phyloP scores from a whole-genome alignment of 2,113 vertebrate genomes.

The Orycteropus afer region DNA sequence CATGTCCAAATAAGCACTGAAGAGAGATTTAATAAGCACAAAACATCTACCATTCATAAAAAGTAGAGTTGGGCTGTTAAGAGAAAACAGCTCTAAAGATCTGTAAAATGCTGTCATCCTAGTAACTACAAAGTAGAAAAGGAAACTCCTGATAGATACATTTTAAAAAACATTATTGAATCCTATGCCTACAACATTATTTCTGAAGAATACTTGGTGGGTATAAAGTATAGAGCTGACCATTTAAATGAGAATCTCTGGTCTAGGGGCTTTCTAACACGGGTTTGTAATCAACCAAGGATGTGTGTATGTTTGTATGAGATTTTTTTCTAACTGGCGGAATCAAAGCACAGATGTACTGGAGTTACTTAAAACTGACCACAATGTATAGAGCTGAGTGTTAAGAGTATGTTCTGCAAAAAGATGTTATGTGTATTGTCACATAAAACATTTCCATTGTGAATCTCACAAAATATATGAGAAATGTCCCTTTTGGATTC shows the following conservation, averaged over 20 bases:
- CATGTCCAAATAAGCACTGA: constrained; percentile 30
- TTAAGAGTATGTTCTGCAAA: not conserved
- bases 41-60: constrained; percentile 6
- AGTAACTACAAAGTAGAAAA: not conserved
- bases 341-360: constrained; percentile 23
- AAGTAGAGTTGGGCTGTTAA: not conserved
- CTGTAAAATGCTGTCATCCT: constrained; percentile 7
- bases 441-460: constrained; percentile 12
- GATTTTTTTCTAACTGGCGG: not conserved
- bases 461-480: constrained; percentile 46
- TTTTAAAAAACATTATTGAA: not conserved
- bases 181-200: too few relatives aligned
- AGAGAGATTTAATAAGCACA: not conserved
- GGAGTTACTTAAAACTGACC: not conserved
- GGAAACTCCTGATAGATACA: not conserved
- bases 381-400: not conserved
- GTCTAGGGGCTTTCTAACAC: constrained; percentile 10
- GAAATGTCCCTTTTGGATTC: constrained; percentile 13
- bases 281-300: not conserved
- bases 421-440: not conserved
- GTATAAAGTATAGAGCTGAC: not conserved
- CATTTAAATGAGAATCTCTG: constrained; percentile 5
- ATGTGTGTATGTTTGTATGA: not conserved
- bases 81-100: constrained; percentile 43
- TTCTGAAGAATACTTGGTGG: not conserved